A percentile compares a stretch with the other conserved stretches of the same genome.
These are phyloP conservation scores for Pardosa pseudoannulata DNA, from an alignment of 2,888 invertebrate genomes.

Conservation along the genomic window DNA sequence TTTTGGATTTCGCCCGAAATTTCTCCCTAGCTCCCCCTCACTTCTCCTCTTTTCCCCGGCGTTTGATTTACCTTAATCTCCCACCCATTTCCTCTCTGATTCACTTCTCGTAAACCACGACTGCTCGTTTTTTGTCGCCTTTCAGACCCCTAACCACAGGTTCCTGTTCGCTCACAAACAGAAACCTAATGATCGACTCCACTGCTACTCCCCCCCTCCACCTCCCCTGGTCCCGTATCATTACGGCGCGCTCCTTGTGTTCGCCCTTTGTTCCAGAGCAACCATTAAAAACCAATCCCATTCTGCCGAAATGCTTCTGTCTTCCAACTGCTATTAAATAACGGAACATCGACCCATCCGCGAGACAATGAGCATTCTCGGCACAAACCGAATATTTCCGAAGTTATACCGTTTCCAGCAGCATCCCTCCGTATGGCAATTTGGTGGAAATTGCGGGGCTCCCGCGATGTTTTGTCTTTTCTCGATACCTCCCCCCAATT, in stretches of 20 bases:
- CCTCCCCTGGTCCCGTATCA: neutral
- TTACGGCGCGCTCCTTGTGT: slow-evolving; percentile 8
- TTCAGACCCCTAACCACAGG: slow-evolving; percentile 27
- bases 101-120: slow-evolving; percentile 6
- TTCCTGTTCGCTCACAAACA: slow-evolving; percentile 32
- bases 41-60: too few relatives aligned
- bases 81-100: neutral
- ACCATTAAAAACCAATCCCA: slow-evolving; percentile 23
- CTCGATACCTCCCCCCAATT: too few relatives aligned
- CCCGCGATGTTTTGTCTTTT: neutral
- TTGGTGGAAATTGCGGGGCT: neutral
- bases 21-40: neutral
- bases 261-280: slow-evolving; percentile 13
- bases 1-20: too few relatives aligned
- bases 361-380: neutral
- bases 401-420: neutral
- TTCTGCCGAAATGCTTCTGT: slow-evolving; percentile 3
- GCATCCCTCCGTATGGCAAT: neutral
- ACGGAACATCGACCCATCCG: slow-evolving; percentile 6
- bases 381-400: neutral
- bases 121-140: slow-evolving; percentile 9
- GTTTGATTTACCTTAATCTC: neutral
- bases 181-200: neutral
- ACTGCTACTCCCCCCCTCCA: slow-evolving; percentile 7
- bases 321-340: neutral